phyloP scores from a whole-genome alignment of 1,140 invertebrate genomes.

The Drosophila novamexicana region DNA sequence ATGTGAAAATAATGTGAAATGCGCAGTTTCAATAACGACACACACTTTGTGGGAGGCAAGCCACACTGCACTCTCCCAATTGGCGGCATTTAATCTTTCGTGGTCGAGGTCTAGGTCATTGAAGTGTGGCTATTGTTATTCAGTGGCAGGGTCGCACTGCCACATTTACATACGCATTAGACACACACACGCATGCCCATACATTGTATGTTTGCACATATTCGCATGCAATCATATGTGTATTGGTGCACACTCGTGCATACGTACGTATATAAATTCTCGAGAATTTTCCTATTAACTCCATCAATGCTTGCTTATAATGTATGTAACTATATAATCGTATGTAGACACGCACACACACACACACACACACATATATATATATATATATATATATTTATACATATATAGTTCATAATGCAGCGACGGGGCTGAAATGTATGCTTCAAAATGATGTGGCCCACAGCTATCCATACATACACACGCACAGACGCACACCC shows the following conservation, averaged over 20 bases:
- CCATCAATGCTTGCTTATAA: not conserved
- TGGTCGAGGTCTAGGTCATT: constrained; percentile 37
- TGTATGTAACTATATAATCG: not conserved
- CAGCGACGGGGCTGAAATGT: constrained; percentile 28
- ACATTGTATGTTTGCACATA: constrained; percentile 3
- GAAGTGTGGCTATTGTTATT: constrained; percentile 28
- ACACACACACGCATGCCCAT: constrained; percentile 4
- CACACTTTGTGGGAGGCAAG: constrained; percentile 12
- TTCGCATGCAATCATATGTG: not conserved
- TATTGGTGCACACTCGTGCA: not conserved
- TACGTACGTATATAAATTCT: not conserved
- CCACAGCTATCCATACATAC: constrained; percentile 12
- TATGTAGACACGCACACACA: not conserved
- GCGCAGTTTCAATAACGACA: constrained; percentile 17
- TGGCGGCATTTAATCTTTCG: constrained; percentile 24
- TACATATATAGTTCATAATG: constrained; percentile 3
- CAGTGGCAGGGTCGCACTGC: constrained; percentile 16
- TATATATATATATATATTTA: not conserved
- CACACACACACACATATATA: too few species aligned
- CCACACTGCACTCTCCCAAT: constrained; percentile 3
- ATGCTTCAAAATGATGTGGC: constrained; percentile 44
- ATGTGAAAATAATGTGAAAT: constrained; percentile 6
- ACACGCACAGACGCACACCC: not conserved
- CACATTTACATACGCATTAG: constrained; percentile 19
- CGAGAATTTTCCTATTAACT: not conserved